These are phyloP conservation scores for Subacronicta megacephala DNA, from an alignment of 2,888 invertebrate species.

Conservation along the genomic window DNA sequence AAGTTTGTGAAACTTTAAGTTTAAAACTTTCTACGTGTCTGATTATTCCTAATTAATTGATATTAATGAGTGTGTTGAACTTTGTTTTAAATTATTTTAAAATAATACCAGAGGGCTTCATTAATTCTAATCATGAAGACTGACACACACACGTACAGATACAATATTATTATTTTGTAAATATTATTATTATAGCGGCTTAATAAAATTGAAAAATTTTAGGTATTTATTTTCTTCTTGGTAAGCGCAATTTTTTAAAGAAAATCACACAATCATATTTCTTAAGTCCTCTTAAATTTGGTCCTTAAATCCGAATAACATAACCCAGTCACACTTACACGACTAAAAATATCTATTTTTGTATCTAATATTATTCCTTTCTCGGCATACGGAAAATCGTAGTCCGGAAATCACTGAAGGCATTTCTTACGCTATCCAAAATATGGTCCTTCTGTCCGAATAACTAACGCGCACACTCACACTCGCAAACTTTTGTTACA, in stretches of 20 bases:
- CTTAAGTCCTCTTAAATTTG: no score
- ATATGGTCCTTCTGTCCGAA: constrained; percentile 5
- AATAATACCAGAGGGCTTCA: neutral
- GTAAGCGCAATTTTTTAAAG: no score
- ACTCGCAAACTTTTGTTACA: constrained; percentile 7
- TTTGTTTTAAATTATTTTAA: constrained; percentile 1
- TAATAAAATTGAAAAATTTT: no score
- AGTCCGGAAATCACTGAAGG: constrained; percentile 2
- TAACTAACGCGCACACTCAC: constrained; percentile 1
- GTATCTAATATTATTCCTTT: neutral
- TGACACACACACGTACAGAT: no score
- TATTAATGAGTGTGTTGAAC: neutral
- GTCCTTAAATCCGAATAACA: no score
- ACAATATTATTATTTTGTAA: no score
- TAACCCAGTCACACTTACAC: no score
- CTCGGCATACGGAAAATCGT: neutral
- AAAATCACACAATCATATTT: no score
- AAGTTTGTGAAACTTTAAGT: neutral
- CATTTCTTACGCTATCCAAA: constrained; percentile 1
- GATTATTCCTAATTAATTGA: constrained; percentile 3
- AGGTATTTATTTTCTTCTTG: no score
- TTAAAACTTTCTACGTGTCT: neutral
- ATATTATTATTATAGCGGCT: no score
- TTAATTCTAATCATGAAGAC: no score
- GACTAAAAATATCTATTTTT: no score